A percentile compares a stretch with the other conserved stretches of the same genome.
Conservation (phyloP, 2,113 vertebrate species). For the Thamnophis sirtalis region DNA sequence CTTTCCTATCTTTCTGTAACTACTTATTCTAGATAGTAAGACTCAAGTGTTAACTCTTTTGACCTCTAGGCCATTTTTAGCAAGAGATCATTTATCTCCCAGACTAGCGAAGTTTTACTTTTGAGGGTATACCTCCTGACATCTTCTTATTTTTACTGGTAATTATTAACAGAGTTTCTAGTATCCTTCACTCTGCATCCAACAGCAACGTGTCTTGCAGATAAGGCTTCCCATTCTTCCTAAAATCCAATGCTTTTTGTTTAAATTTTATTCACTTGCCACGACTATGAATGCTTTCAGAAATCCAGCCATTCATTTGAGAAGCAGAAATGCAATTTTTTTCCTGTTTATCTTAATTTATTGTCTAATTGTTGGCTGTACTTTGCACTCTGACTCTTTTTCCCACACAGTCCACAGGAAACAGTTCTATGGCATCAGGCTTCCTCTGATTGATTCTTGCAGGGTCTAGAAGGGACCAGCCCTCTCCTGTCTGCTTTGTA, state of each 20-base stretch:
- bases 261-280: slow-evolving; percentile 71
- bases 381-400: slow-evolving; percentile 71
- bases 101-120: slow-evolving; percentile 22
- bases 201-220: slow-evolving; percentile 58
- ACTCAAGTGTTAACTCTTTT: neutral
- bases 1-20: neutral
- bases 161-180: slow-evolving; percentile 48
- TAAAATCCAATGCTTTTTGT: slow-evolving; percentile 61
- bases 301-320: slow-evolving; percentile 73
- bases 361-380: slow-evolving; percentile 78
- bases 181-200: slow-evolving; percentile 41
- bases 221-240: slow-evolving; percentile 69
- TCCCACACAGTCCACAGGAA: slow-evolving; percentile 82
- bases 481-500: slow-evolving; percentile 71
- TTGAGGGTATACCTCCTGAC: neutral
- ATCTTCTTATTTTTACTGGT: neutral
- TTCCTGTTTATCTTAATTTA: slow-evolving; percentile 86
- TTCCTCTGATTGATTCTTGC: slow-evolving; percentile 80
- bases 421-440: slow-evolving; percentile 74
- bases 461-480: slow-evolving; percentile 65
- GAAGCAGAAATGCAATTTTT: slow-evolving; percentile 72
- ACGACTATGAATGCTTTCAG: slow-evolving; percentile 67
- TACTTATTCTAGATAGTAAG: neutral
- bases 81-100: slow-evolving; percentile 5
- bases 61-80: neutral